Evolutionary conservation across 2,797 vertebrate genomes (phyloP), one percentile per base, ranked within the genome.

Genomic region (Eospalax fontanierii): DNA sequence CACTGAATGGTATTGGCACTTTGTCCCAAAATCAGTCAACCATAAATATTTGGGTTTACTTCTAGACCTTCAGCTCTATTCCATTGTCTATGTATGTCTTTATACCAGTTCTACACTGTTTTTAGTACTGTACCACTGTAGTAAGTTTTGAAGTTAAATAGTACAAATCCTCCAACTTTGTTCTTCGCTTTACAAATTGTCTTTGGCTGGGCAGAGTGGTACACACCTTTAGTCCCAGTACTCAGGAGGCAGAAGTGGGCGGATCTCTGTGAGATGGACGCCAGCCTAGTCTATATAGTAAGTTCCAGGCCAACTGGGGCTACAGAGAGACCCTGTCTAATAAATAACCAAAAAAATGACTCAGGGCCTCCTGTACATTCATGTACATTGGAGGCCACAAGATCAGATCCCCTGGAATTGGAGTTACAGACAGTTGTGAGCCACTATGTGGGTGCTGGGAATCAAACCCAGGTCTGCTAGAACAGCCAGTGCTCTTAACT

Each of bases 111-210:
- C 75, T 61, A 63, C 6, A 71, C 24, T 57, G n/a, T 79, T 87
- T 86, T 73, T 24, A 83, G 61, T 68, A 57, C 30, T 35, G 0
- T 85, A 33, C 63, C 38, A 74, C 38, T 75, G 38, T 9, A 63
- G 24, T 63, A 92, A 85, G 50, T 85, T 91, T 35, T 91, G 28
- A 94, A 88, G 28, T 89, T 59, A 89, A 59, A 54, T 94, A 80
- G 73, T 89, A 0, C 16, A 80, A 89, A 22, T 66, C 26, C 22
- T 88, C 59, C 59, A 89, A 84, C 38, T 80, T 66, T 68, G 30
- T 79, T 87, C 70, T 80, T 84, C 22, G 33, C 63, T 89, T 92
- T 75, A 66, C 84, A 38, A 79, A 40, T 59, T 61, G 61, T 21
- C 85, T n/a, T 94, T 85, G 80, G n/a, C 50, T 75, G n/a, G 50